A percentile compares a stretch with the other conserved stretches of the same genome.
Evolutionary conservation across 2,113 vertebrate genomes (phyloP).

Genomic region (Gopherus evgoodei): DNA sequence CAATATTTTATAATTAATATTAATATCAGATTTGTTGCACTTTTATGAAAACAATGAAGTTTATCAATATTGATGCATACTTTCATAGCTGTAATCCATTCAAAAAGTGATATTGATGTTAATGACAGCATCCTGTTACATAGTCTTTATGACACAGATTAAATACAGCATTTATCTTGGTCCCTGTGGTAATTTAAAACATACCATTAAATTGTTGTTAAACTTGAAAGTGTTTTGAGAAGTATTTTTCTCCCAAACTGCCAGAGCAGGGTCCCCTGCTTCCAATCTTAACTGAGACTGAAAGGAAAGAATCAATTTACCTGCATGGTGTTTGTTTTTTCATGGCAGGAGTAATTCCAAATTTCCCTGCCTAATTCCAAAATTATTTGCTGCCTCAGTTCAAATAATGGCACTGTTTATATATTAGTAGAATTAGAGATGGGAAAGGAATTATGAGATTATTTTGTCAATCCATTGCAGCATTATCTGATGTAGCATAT

Average conservation of each 20-base stretch:
- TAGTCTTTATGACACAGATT: background rate
- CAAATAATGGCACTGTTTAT: background rate
- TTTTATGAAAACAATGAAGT: background rate
- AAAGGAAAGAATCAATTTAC: background rate
- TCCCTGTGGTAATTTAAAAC: background rate
- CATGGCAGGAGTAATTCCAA: background rate
- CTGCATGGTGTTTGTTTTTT: background rate
- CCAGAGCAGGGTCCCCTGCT: background rate
- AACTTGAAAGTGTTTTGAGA: background rate
- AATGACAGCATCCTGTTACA: background rate
- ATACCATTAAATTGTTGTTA: background rate
- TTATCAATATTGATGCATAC: background rate
- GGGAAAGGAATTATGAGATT: too few relatives aligned
- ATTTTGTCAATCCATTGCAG: background rate
- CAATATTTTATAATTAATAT: background rate
- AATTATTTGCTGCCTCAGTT: background rate
- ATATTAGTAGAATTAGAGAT: background rate
- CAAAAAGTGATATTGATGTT: background rate
- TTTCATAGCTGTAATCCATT: background rate
- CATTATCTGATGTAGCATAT: background rate
- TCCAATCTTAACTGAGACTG: background rate
- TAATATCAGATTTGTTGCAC: background rate
- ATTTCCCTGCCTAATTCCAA: background rate
- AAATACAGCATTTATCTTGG: background rate
- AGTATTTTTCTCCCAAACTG: background rate